phyloP scores from a whole-genome alignment of 2,888 invertebrate species.

The Asteroscopus sphinx region DNA sequence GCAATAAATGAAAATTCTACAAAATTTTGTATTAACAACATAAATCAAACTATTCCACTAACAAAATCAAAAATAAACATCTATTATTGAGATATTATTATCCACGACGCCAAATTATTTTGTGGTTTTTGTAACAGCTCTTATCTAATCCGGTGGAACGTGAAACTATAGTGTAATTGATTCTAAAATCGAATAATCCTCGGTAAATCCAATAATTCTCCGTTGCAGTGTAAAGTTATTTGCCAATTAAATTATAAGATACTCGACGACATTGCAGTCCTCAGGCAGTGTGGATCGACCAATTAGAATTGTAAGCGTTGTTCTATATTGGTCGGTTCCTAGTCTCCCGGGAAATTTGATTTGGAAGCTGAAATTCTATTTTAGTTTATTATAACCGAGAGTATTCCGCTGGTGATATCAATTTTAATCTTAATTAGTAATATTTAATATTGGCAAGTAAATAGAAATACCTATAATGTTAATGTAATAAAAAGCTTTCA shows the following conservation, averaged over 20 bases:
- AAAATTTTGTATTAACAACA: too few species aligned
- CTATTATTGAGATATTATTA: too few species aligned
- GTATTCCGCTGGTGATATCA: background rate
- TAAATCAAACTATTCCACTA: too few species aligned
- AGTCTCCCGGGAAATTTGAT: slow-evolving; percentile 33
- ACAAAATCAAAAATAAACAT: too few species aligned
- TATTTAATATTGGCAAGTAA: background rate
- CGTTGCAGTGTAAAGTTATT: background rate
- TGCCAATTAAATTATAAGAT: slow-evolving; percentile 8
- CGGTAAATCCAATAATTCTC: too few species aligned
- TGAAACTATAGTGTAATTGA: too few species aligned
- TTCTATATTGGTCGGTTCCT: background rate
- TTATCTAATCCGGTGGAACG: too few species aligned
- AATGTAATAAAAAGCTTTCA: background rate
- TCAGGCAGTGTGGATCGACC: background rate
- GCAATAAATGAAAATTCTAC: too few species aligned
- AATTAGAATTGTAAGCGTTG: slow-evolving; percentile 27
- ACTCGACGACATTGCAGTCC: slow-evolving; percentile 5
- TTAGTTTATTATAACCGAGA: slow-evolving; percentile 23
- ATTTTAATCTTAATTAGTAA: background rate
- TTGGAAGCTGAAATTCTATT: slow-evolving; percentile 25
- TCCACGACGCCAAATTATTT: too few species aligned
- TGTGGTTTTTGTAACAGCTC: too few species aligned
- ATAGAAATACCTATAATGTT: too few species aligned
- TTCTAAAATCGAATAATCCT: too few species aligned